Percentiles rank a stretch among this genome's conserved stretches.
phyloP scores from a whole-genome alignment of 2,888 invertebrate genomes.

The Merodon equestris region DNA sequence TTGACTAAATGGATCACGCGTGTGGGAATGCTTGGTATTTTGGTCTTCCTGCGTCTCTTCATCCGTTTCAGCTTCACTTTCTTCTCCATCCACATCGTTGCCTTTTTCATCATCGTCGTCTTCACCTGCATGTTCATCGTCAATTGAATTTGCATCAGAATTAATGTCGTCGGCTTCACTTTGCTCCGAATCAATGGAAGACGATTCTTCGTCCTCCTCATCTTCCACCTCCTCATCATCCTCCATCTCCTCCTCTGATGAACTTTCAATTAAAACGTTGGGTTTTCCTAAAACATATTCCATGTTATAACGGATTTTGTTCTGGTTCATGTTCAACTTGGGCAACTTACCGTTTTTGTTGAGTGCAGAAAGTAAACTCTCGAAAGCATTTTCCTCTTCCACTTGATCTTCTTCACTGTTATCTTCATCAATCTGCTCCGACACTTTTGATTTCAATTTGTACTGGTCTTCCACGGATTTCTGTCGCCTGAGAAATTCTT shows the following conservation, averaged over 20 bases:
- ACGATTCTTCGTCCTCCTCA: background rate
- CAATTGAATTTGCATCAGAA: conserved; percentile 1
- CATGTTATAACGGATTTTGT: too few relatives aligned
- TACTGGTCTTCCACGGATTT: conserved; percentile 69
- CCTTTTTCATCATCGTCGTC: conserved; percentile 1
- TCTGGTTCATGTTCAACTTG: too few relatives aligned
- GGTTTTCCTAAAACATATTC: conserved; percentile 2
- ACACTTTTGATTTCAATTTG: conserved; percentile 50
- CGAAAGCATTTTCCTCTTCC: conserved; percentile 80
- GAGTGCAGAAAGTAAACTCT: conserved; percentile 81
- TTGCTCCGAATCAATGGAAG: conserved; percentile 3
- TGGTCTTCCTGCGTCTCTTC: conserved; percentile 39
- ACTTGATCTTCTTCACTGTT: conserved; percentile 78
- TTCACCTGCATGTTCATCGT: conserved; percentile 49
- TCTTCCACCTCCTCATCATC: conserved; percentile 75
- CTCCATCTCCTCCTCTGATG: conserved; percentile 56
- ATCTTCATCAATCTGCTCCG: conserved; percentile 1
- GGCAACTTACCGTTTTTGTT: conserved; percentile 68
- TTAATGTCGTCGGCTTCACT: conserved; percentile 20
- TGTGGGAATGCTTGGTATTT: conserved; percentile 24
- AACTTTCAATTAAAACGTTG: conserved; percentile 65
- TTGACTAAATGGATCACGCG: conserved; percentile 82
- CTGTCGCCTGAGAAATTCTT: conserved; percentile 72
- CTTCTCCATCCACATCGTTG: conserved; percentile 66
- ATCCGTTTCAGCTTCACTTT: conserved; percentile 62